These are phyloP conservation scores for Poecile atricapillus DNA, from an alignment of 2,113 vertebrate genomes.

Conservation along the genomic window DNA sequence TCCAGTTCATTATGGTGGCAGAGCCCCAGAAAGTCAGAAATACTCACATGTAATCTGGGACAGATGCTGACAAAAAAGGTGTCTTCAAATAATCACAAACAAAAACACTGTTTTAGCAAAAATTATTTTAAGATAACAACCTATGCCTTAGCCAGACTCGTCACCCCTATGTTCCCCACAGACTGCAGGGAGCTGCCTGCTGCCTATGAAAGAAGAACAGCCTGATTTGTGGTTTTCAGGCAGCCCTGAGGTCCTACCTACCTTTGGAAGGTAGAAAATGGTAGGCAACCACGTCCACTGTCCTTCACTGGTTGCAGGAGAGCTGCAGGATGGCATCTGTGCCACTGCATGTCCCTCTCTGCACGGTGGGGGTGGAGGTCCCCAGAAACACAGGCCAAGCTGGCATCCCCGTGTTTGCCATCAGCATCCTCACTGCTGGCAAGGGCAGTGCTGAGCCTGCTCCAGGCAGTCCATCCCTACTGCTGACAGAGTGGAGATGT, in stretches of 20 bases:
- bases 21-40: neutral
- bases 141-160: neutral
- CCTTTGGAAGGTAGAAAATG: neutral
- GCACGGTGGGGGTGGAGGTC: rapidly evolving
- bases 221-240: neutral
- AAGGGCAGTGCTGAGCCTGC: neutral
- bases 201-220: neutral
- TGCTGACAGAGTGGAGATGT: neutral
- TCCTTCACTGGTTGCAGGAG: neutral
- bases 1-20: neutral
- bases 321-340: neutral
- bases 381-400: neutral
- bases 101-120: neutral
- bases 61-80: neutral
- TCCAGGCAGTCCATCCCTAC: neutral
- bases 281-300: neutral
- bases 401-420: rapidly evolving
- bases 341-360: neutral
- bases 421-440: neutral
- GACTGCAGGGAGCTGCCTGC: neutral
- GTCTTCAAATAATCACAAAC: neutral
- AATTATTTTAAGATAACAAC: neutral
- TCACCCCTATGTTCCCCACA: neutral
- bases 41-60: neutral
- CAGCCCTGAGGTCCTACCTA: neutral